Evolutionary conservation across 2,797 vertebrate genomes (phyloP).

Genomic region (Spea hammondii): DNA sequence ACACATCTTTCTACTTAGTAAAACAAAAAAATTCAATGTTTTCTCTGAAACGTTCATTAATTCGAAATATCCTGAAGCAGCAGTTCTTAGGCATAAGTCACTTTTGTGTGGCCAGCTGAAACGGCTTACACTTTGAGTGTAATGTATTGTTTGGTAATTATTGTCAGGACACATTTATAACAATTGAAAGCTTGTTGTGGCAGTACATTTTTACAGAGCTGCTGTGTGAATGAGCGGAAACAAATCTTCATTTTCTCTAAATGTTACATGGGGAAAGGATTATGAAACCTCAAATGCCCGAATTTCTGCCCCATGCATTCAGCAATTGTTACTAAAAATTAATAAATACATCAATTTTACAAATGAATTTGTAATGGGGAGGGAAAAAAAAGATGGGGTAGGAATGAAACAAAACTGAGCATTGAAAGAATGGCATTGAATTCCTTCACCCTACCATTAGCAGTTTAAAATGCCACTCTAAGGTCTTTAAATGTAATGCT

Average conservation of each 20-base stretch:
- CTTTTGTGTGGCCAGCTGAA: conserved; percentile 29
- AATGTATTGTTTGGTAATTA: conserved; percentile 35
- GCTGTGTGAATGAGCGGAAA: conserved; percentile 5
- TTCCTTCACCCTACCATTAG: too few relatives aligned
- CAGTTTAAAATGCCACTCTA: too few relatives aligned
- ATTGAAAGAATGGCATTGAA: too few relatives aligned
- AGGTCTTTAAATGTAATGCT: too few relatives aligned
- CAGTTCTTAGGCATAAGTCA: conserved; percentile 44
- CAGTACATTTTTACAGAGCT: conserved; percentile 23
- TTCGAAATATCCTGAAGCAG: conserved; percentile 49
- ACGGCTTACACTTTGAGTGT: conserved; percentile 32
- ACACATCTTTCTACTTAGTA: conserved; percentile 52
- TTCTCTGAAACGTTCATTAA: conserved; percentile 44
- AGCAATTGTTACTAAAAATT: too few relatives aligned
- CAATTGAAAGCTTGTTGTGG: conserved; percentile 33
- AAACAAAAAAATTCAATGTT: conserved; percentile 53
- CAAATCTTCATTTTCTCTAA: not conserved
- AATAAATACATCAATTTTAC: too few relatives aligned
- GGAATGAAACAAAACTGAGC: too few relatives aligned
- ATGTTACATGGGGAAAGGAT: too few relatives aligned
- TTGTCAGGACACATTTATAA: conserved; percentile 42
- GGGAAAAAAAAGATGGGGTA: too few relatives aligned
- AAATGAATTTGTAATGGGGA: too few relatives aligned
- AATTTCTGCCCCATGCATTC: too few relatives aligned
- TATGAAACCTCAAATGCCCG: too few relatives aligned